These are phyloP conservation scores for Formica selysi DNA, from an alignment of 1,140 invertebrate genomes.

Conservation along the genomic window DNA sequence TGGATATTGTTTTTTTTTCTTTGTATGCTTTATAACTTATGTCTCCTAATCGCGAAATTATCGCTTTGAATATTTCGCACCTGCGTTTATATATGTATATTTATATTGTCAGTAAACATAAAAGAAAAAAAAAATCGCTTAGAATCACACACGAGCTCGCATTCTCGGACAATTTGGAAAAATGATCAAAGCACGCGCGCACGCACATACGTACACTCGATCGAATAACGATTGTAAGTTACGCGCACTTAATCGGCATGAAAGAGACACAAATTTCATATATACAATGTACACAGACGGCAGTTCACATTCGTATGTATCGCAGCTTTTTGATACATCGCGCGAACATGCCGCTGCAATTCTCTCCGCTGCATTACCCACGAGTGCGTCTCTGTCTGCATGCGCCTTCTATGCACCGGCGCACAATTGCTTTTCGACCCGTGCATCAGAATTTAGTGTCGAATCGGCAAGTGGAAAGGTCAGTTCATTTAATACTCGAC, in stretches of 20 bases:
- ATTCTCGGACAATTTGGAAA: not conserved
- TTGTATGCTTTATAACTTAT: not conserved
- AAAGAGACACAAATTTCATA: slow-evolving; percentile 17
- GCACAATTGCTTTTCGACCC: slow-evolving; percentile 48
- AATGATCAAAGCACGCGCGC: not conserved
- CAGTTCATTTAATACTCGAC: slow-evolving; percentile 64
- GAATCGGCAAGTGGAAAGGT: slow-evolving; percentile 63
- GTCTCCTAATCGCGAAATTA: slow-evolving; percentile 1
- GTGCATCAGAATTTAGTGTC: slow-evolving; percentile 48
- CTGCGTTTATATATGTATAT: not conserved
- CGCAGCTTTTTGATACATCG: slow-evolving; percentile 46
- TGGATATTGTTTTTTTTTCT: not conserved
- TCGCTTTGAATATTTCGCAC: not conserved
- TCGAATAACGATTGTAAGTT: not conserved
- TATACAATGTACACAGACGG: slow-evolving; percentile 6
- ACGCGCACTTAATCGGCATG: slow-evolving; percentile 11
- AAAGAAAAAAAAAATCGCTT: not conserved
- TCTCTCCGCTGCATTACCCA: slow-evolving; percentile 54
- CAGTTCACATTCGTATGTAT: slow-evolving; percentile 55
- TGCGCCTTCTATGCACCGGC: slow-evolving; percentile 34
- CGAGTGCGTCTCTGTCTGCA: slow-evolving; percentile 18
- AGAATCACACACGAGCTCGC: not conserved
- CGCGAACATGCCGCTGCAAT: slow-evolving; percentile 59
- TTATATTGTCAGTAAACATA: not conserved
- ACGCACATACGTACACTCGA: not conserved